Conservation (phyloP, 2,113 vertebrate species). For the Ramphastos sulfuratus region DNA sequence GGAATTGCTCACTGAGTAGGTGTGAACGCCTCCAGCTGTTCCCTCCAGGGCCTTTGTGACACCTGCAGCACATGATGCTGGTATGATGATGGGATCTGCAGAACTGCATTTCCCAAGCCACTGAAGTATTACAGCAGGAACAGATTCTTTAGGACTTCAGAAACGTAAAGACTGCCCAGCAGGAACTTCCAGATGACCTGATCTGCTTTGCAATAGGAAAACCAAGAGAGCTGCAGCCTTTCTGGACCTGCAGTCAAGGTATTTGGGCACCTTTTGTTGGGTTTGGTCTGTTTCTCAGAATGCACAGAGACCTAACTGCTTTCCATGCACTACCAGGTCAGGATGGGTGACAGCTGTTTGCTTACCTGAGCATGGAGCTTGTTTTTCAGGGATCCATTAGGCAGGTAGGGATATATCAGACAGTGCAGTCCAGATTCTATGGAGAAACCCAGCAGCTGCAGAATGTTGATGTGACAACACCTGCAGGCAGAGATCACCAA, state of each 20-base stretch:
- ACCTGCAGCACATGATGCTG: not conserved
- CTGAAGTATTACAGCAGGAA: not conserved
- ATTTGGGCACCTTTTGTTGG: not conserved
- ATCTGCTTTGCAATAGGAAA: not conserved
- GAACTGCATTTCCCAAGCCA: not conserved
- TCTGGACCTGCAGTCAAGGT: not conserved
- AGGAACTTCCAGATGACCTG: not conserved
- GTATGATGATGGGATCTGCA: not conserved
- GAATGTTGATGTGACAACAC: constrained; percentile 74
- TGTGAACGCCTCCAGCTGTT: not conserved
- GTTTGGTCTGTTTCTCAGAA: not conserved
- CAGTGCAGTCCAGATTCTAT: constrained; percentile 62
- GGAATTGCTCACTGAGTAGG: not conserved
- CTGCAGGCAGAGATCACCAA: constrained; percentile 47
- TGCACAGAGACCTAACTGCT: not conserved
- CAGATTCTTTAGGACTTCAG: not conserved
- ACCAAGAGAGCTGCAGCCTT: not conserved
- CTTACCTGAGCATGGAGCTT: constrained; percentile 73
- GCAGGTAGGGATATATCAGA: constrained; percentile 75
- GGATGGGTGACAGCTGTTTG: not conserved
- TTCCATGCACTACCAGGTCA: not conserved
- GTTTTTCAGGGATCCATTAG: constrained; percentile 76
- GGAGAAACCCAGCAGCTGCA: constrained; percentile 78
- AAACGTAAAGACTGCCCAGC: not conserved
- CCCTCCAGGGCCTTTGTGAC: not conserved